Conservation (phyloP, 2,797 vertebrate species). For the Characodon lateralis region DNA sequence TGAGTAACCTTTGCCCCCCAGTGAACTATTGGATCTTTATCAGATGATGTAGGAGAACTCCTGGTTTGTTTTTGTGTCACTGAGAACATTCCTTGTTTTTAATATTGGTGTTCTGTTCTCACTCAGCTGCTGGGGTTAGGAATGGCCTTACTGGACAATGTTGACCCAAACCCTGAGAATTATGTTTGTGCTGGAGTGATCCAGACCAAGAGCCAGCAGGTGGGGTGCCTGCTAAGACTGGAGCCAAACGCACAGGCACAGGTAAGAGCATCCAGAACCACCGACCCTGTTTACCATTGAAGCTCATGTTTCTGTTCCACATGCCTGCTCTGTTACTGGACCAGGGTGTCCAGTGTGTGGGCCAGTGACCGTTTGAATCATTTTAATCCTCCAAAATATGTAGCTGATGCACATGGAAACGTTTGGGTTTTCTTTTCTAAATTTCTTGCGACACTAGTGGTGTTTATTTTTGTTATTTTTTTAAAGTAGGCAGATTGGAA, state of each 20-base stretch:
- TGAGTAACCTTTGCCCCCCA: no score
- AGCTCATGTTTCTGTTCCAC: not conserved
- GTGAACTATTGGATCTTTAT: not conserved
- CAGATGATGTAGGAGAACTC: slow-evolving; percentile 54
- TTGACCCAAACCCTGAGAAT: slow-evolving; percentile 94
- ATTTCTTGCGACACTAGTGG: no score
- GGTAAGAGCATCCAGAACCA: slow-evolving; percentile 71
- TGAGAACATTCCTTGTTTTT: not conserved
- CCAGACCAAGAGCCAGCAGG: slow-evolving; percentile 91
- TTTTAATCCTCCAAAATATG: not conserved
- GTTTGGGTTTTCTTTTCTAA: no score
- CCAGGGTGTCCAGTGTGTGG: no score
- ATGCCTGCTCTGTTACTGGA: not conserved
- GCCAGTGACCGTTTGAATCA: not conserved
- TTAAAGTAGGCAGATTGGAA: no score
- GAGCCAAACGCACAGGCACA: slow-evolving; percentile 93
- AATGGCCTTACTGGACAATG: slow-evolving; percentile 89
- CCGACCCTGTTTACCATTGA: no score
- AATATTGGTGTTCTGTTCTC: slow-evolving; percentile 5
- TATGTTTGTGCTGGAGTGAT: slow-evolving; percentile 93
- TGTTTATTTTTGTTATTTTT: not conserved
- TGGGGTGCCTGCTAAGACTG: slow-evolving; percentile 91
- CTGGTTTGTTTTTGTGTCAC: not conserved
- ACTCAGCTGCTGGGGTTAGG: slow-evolving; percentile 88
- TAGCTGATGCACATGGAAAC: not conserved